A percentile compares a stretch with the other conserved stretches of the same genome.
phyloP scores from a whole-genome alignment of 2,797 vertebrate genomes.

The Sebastes steindachneri region DNA sequence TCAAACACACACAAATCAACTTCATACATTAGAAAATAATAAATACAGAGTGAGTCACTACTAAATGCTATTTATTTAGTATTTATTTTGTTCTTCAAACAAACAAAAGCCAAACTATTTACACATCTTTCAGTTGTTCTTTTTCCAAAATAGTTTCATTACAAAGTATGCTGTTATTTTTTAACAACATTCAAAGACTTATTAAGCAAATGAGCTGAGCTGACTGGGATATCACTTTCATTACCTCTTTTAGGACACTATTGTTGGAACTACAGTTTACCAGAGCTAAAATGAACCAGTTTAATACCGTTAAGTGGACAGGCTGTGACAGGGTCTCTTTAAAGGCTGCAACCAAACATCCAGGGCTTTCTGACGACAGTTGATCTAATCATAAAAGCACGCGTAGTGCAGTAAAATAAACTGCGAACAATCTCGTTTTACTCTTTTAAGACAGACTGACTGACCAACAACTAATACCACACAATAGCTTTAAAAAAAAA shows the following conservation, averaged over 20 bases:
- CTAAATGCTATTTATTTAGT: slow-evolving; percentile 81
- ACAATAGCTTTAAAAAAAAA: slow-evolving; percentile 26
- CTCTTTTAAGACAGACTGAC: slow-evolving; percentile 1
- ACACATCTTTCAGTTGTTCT: slow-evolving; percentile 78
- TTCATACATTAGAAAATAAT: too few species aligned
- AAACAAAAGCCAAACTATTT: slow-evolving; percentile 86
- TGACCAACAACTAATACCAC: slow-evolving; percentile 15
- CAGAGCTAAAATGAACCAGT: slow-evolving; percentile 12
- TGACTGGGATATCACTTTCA: slow-evolving; percentile 43
- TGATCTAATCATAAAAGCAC: slow-evolving; percentile 58
- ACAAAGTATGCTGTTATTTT: slow-evolving; percentile 65
- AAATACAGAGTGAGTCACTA: slow-evolving; percentile 7
- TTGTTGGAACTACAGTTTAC: background rate
- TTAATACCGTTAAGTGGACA: background rate
- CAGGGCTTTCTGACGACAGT: slow-evolving; percentile 9
- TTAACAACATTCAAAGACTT: slow-evolving; percentile 74
- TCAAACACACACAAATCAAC: background rate
- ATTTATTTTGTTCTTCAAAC: slow-evolving; percentile 84
- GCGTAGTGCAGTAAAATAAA: slow-evolving; percentile 47
- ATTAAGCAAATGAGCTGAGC: slow-evolving; percentile 70
- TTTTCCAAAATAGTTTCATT: slow-evolving; percentile 68
- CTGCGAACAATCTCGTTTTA: slow-evolving; percentile 7
- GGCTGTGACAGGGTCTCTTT: background rate
- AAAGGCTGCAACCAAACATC: slow-evolving; percentile 11
- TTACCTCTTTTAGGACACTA: background rate